Conservation (phyloP, 2,797 vertebrate species). For the Euphonia xanthogaster region DNA sequence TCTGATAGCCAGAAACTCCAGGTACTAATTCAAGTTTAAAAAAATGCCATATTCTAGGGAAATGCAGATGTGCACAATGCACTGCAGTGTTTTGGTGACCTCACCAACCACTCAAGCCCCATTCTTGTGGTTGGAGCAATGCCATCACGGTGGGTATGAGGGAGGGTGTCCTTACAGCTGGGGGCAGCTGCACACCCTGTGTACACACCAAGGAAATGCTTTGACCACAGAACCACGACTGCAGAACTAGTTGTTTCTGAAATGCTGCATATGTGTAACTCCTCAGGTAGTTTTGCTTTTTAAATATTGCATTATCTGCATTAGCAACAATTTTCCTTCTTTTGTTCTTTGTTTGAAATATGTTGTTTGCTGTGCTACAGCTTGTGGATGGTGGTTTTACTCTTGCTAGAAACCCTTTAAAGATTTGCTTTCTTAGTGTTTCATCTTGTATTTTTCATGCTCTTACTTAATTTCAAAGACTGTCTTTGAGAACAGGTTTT, state of each 20-base stretch:
- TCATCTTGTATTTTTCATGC: neutral
- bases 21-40: neutral
- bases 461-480: slow-evolving; percentile 25
- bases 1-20: neutral
- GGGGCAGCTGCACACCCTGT: neutral
- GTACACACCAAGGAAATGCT: neutral
- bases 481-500: slow-evolving; percentile 18
- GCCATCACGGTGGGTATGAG: neutral
- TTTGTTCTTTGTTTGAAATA: neutral
- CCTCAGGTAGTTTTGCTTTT: neutral
- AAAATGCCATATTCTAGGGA: neutral
- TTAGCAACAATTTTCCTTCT: neutral
- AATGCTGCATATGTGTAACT: neutral
- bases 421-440: neutral
- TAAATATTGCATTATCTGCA: neutral
- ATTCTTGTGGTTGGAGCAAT: slow-evolving; percentile 14
- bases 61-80: neutral
- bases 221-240: slow-evolving; percentile 15
- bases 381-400: slow-evolving; percentile 5
- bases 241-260: slow-evolving; percentile 23
- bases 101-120: neutral
- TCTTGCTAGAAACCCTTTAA: neutral
- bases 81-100: neutral
- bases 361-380: neutral
- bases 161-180: neutral